These are phyloP conservation scores for Mylabris sibirica DNA, from an alignment of 2,888 invertebrate genomes.

Conservation along the genomic window DNA sequence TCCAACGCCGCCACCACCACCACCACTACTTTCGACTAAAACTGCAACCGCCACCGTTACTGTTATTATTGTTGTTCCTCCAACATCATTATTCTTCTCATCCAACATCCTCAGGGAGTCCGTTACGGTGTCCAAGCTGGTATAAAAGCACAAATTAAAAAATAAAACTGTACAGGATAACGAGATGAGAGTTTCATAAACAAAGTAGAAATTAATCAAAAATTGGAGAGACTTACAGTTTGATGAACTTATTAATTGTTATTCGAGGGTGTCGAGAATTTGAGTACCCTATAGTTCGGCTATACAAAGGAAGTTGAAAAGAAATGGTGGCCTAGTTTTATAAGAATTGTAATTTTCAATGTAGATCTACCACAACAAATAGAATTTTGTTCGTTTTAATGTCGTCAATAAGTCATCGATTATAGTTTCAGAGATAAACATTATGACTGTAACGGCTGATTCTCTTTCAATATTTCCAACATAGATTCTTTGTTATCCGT, in stretches of 20 bases:
- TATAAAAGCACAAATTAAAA: conserved; percentile 39
- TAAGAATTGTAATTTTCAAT: background rate
- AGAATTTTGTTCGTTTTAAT: background rate
- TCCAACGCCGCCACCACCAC: background rate
- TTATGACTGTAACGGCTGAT: conserved; percentile 25
- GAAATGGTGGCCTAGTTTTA: background rate
- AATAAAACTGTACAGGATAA: conserved; percentile 19
- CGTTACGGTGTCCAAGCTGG: conserved; percentile 37
- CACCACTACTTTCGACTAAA: background rate
- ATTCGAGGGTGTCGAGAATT: too few species aligned
- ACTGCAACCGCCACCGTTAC: background rate
- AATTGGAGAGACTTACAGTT: background rate
- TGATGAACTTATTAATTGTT: too few species aligned
- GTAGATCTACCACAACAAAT: background rate
- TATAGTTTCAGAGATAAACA: conserved; percentile 25
- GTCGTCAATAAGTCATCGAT: conserved; percentile 25
- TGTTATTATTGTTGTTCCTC: background rate
- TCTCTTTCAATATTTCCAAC: background rate
- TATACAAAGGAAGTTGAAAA: background rate
- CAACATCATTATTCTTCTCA: background rate
- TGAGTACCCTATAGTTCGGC: too few species aligned
- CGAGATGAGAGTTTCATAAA: conserved; percentile 10
- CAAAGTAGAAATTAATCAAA: background rate
- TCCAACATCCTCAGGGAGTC: conserved; percentile 13
- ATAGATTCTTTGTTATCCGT: conserved; percentile 27